phyloP scores from a whole-genome alignment of 2,113 vertebrate species.

The Oncorhynchus tshawytscha region DNA sequence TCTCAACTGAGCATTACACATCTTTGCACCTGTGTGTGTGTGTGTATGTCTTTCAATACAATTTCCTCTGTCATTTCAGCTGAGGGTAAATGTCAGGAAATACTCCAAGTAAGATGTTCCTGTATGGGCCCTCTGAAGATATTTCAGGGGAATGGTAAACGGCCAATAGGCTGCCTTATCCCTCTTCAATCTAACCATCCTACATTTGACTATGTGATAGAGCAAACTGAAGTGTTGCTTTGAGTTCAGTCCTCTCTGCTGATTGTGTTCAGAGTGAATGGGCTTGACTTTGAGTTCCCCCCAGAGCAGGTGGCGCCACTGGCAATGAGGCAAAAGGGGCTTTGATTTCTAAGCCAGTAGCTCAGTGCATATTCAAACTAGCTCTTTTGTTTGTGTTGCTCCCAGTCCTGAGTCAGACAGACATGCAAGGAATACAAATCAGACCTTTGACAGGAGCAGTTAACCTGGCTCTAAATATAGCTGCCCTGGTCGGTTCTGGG shows the following conservation, averaged over 20 bases:
- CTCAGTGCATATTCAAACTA: slow-evolving; percentile 72
- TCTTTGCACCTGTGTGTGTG: slow-evolving; percentile 17
- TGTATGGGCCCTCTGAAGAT: no score
- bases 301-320: slow-evolving; percentile 71
- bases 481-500: slow-evolving; percentile 58
- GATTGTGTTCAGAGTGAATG: slow-evolving; percentile 49
- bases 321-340: slow-evolving; percentile 65
- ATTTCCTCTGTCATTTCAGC: slow-evolving; percentile 50
- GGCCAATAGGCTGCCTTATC: no score
- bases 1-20: slow-evolving; percentile 18
- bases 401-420: slow-evolving; percentile 62
- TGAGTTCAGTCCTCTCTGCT: slow-evolving; percentile 29
- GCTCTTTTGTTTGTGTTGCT: slow-evolving; percentile 66
- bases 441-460: slow-evolving; percentile 77
- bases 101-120: no score
- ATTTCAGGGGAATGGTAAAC: slow-evolving; percentile 13
- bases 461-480: slow-evolving; percentile 79
- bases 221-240: slow-evolving; percentile 38
- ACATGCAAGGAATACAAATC: slow-evolving; percentile 78
- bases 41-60: slow-evolving; percentile 50
- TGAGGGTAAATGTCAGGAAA: no score
- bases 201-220: slow-evolving; percentile 35
- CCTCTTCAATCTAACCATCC: not conserved
- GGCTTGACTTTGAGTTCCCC: slow-evolving; percentile 52
- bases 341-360: slow-evolving; percentile 72